Base-by-base conservation (phyloP, 2,113 vertebrate species). In the Casuarius casuarius region DNA sequence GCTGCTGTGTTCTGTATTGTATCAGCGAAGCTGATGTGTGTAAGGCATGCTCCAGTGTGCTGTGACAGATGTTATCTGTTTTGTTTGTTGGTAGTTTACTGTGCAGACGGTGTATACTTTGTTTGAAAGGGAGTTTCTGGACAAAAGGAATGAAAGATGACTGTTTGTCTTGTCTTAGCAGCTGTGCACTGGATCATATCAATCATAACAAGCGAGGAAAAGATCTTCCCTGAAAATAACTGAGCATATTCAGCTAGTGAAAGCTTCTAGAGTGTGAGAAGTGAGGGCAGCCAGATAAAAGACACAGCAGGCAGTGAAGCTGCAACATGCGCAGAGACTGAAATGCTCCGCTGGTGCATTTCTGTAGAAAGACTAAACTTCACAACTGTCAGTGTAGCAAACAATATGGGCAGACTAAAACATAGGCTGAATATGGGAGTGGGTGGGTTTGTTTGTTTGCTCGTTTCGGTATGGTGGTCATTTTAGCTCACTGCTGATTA, bases 341-440 rank as follows among this genome's bases (percentile, higher is more conserved):
- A 90, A 81, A 82, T 63, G 46, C 29, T 84, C 46, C 71, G 40
- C 33, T 40, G 35, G 26, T 72, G 35, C 33, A 44, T 87, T 90
- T 58, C 61, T 28, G 0, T 35, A 21, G 46, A 70, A 87, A 81
- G 33, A 62, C 35, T 70, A 31, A 87, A 66, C 0, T 1, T 66
- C 18, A 65, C 61, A 84, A 40, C 44, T 0, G 0, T 63, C 46
- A 82, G 63, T 8, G 20, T 4, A 62, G 19, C 2, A n/a, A 62
- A 58, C 2, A 66, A 16, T 33, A 49, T 78, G 7, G 35, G 5
- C 22, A 90, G 33, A 22, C 10, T 84, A n/a, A 42, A 58, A 38
- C 22, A 48, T 16, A 63, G 33, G 22, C 46, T 31, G 29, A 15
- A 2, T 70, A 14, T n/a, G 29, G 56, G 56, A 18, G 56, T 58